Percentiles rank a stretch among this genome's conserved stretches.
These are phyloP conservation scores for Labroides dimidiatus DNA, from an alignment of 2,797 vertebrate species.

Conservation along the genomic window DNA sequence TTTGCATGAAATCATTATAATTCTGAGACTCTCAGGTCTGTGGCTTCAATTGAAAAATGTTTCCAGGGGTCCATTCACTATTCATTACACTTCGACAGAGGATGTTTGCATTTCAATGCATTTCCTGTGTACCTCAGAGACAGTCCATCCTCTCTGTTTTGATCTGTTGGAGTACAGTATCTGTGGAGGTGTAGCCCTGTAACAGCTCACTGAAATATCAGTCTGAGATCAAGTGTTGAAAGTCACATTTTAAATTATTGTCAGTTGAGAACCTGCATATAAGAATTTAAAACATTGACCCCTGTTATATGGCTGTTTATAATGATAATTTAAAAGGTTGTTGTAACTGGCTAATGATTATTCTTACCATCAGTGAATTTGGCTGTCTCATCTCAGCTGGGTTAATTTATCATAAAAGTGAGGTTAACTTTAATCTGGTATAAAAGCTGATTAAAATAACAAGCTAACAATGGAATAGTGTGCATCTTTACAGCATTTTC, in stretches of 20 bases:
- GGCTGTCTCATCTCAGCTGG: neutral
- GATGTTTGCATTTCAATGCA: slow-evolving; percentile 37
- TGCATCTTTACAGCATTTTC: too few species aligned
- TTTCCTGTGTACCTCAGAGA: slow-evolving; percentile 39
- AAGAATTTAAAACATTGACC: neutral
- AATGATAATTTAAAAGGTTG: neutral
- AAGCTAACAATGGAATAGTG: too few species aligned
- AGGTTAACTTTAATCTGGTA: too few species aligned
- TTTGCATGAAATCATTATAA: slow-evolving; percentile 60
- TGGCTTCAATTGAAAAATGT: slow-evolving; percentile 37
- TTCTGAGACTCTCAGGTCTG: slow-evolving; percentile 31
- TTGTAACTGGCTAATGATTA: neutral
- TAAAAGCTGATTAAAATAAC: too few species aligned
- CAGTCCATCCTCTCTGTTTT: slow-evolving; percentile 29
- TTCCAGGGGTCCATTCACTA: slow-evolving; percentile 55
- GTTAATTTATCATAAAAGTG: too few species aligned
- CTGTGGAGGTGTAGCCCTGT: slow-evolving; percentile 5
- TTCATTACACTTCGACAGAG: slow-evolving; percentile 54
- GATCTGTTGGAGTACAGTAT: slow-evolving; percentile 27
- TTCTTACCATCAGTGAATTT: neutral
- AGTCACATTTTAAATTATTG: neutral
- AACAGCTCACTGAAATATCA: slow-evolving; percentile 3
- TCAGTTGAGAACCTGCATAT: neutral
- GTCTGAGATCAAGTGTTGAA: slow-evolving; percentile 5
- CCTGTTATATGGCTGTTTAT: neutral